A percentile compares a stretch with the other conserved stretches of the same genome.
Conservation (phyloP, 1,140 invertebrate genomes). For the Cyclargus thomasi region DNA sequence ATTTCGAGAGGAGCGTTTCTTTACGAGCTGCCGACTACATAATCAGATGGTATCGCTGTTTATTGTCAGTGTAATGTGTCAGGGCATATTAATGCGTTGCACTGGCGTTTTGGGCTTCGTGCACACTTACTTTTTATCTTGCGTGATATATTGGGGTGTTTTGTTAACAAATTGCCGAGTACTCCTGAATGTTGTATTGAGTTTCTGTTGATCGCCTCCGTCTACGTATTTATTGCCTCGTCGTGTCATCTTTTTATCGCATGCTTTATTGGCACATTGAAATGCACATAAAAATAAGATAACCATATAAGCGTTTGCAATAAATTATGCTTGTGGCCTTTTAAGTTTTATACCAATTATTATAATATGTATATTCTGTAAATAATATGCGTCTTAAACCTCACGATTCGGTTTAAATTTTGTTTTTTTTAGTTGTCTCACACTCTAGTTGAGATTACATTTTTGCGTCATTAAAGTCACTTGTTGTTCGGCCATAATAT, state of each 20-base stretch:
- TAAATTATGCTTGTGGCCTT: conserved; percentile 6
- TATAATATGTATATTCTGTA: not conserved
- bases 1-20: conserved; percentile 27
- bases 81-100: conserved; percentile 24
- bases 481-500: not conserved
- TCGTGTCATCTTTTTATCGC: conserved; percentile 3
- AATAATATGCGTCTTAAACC: not conserved
- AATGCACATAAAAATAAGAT: conserved; percentile 15
- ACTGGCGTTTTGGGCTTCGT: conserved; percentile 21
- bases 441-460: not conserved
- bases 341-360: not conserved
- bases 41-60: conserved; percentile 33
- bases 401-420: not conserved
- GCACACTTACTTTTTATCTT: conserved; percentile 14
- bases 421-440: not conserved
- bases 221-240: conserved; percentile 7
- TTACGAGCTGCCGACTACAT: conserved; percentile 30
- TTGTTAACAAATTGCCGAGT: not conserved
- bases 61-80: conserved; percentile 33
- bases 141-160: conserved; percentile 1
- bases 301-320: conserved; percentile 1
- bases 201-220: not conserved
- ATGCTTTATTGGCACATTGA: conserved; percentile 7
- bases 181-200: not conserved
- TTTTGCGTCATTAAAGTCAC: not conserved